Base-by-base conservation (phyloP, 2,888 invertebrate genomes). In the Deilephila porcellus region DNA sequence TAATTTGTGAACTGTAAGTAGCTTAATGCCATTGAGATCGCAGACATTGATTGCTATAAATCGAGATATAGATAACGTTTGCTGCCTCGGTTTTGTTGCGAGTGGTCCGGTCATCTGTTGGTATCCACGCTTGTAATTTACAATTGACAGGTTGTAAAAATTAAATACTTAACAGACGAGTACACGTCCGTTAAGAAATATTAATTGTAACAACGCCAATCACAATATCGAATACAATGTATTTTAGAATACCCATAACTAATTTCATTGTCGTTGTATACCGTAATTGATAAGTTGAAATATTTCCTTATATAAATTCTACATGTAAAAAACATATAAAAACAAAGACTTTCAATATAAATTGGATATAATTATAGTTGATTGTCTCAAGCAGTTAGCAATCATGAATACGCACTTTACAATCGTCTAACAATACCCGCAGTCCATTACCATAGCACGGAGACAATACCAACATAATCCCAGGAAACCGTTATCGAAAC, bases 41-140 rank as follows among this genome's bases (percentile, higher is more conserved):
- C 74, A 86, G 86, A 86, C 86, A 78, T 78, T 84, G 88, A 88
- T 87, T 85, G 83, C 81, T 77, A 85, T 85, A 85, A 84, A 82
- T 83, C 77, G 78, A 85, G 84, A 85, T 84, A 80, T 76, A 82
- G 85, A 83, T 85, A 84, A 82, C 32, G 77, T 78, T 70, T 76
- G 83, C 88, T 89, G 88, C 88, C 88, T 84, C 83, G 80, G 81
- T 71, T 76, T 81, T 80, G 82, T 82, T 56, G 75, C 76, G 77
- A 79, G 78, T 76, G 64, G 52, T 67, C 73, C 76, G 76, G 75
- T 78, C 79, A 79, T 80, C 79, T 77, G 80, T 72, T 78, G 80
- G 81, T 81, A 86, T 86, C 74, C 76, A 80, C 77, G 74, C 78
- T 76, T 71, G 78, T 79, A 76, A 81, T 86, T 82, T 80, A 77